A percentile compares a stretch with the other conserved stretches of the same genome.
These are phyloP conservation scores for Apis florea DNA, from an alignment of 1,140 invertebrate species.

Conservation along the genomic window DNA sequence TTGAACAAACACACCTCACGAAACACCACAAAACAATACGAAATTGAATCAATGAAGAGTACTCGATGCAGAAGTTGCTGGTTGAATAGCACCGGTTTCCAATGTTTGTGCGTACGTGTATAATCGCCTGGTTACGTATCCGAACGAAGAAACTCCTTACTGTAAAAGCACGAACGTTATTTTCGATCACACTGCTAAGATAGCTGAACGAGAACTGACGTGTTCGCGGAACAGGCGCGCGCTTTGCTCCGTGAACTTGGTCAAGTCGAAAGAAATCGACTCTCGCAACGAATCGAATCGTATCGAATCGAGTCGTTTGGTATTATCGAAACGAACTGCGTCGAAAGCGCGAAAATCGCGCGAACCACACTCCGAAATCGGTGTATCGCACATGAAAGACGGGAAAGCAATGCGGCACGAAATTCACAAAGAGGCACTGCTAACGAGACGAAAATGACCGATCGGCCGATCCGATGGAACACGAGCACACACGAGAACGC, in stretches of 20 bases:
- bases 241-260: constrained; percentile 23
- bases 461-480: constrained; percentile 51
- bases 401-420: constrained; percentile 14
- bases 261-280: constrained; percentile 1
- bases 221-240: constrained; percentile 34
- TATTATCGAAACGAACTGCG: not conserved
- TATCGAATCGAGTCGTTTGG: not conserved
- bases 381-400: not conserved
- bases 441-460: constrained; percentile 41
- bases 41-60: constrained; percentile 22
- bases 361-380: not conserved
- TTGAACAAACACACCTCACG: constrained; percentile 24
- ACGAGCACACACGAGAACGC: constrained; percentile 55
- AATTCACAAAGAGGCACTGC: constrained; percentile 35
- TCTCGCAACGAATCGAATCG: constrained; percentile 8
- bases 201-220: constrained; percentile 3
- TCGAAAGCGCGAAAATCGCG: constrained; percentile 32
- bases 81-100: constrained; percentile 20
- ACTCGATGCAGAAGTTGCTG: constrained; percentile 8
- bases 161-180: constrained; percentile 44
- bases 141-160: constrained; percentile 19
- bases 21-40: constrained; percentile 45
- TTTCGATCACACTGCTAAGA: constrained; percentile 3
- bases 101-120: constrained; percentile 12
- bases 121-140: constrained; percentile 13